Conservation (phyloP, 2,113 vertebrate species). For the Brachypteracias leptosomus region DNA sequence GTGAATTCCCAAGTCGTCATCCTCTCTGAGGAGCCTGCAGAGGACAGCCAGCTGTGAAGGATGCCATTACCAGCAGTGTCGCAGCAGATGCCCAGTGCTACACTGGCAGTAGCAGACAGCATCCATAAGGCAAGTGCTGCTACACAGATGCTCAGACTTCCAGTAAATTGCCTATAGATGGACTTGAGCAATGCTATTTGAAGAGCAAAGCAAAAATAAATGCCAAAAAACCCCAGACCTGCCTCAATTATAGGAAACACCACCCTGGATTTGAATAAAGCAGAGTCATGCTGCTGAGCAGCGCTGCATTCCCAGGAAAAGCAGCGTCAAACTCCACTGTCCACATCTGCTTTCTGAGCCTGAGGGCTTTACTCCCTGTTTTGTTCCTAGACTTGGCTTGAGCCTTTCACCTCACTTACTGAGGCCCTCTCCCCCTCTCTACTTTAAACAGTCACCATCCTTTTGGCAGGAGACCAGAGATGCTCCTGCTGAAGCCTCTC, state of each 20-base stretch:
- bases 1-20: accelerated
- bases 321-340: background rate
- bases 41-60: background rate
- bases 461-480: conserved; percentile 27
- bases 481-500: background rate
- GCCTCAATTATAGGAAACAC: background rate
- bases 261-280: background rate
- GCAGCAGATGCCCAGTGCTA: background rate
- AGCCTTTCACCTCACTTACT: background rate
- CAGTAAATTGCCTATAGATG: background rate
- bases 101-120: background rate
- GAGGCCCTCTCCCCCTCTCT: conserved; percentile 13
- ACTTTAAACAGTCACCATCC: conserved; percentile 33
- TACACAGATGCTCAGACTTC: background rate
- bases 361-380: background rate
- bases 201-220: background rate
- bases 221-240: background rate
- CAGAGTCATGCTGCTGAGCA: background rate
- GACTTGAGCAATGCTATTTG: background rate
- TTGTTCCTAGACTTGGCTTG: background rate
- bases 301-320: background rate
- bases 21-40: background rate
- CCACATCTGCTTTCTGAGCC: accelerated
- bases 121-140: accelerated
- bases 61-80: accelerated